Evolutionary conservation across 2,113 vertebrate species (phyloP).

Genomic region (Cygnus buccinator): DNA sequence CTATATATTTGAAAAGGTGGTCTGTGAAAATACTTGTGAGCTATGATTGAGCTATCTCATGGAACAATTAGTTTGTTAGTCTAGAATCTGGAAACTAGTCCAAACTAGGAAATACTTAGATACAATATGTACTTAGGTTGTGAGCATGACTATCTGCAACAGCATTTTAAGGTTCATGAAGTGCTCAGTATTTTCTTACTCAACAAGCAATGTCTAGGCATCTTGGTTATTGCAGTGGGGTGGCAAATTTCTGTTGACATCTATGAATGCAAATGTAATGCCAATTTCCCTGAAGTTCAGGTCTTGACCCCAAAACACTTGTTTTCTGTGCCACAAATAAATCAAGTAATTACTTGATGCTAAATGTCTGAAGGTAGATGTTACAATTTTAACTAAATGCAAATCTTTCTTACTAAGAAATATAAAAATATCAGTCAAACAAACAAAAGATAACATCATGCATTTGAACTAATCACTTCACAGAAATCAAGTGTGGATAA

Average conservation of each 20-base stretch:
- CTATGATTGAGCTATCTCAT: background rate
- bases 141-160: background rate
- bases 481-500: background rate
- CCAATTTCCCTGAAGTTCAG: background rate
- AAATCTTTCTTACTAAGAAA: background rate
- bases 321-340: background rate
- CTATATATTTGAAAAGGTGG: background rate
- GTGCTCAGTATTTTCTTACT: background rate
- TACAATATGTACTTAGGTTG: background rate
- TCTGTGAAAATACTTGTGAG: background rate
- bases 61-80: background rate
- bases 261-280: background rate
- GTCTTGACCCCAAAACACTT: background rate
- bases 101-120: background rate
- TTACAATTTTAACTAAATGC: background rate
- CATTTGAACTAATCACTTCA: background rate
- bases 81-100: background rate
- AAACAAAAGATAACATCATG: accelerated
- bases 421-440: background rate
- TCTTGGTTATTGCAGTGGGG: background rate
- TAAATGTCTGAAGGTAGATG: background rate
- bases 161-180: background rate
- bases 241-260: background rate
- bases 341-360: background rate
- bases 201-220: background rate